phyloP scores from a whole-genome alignment of 2,888 invertebrate genomes.

The Agrotis puta region DNA sequence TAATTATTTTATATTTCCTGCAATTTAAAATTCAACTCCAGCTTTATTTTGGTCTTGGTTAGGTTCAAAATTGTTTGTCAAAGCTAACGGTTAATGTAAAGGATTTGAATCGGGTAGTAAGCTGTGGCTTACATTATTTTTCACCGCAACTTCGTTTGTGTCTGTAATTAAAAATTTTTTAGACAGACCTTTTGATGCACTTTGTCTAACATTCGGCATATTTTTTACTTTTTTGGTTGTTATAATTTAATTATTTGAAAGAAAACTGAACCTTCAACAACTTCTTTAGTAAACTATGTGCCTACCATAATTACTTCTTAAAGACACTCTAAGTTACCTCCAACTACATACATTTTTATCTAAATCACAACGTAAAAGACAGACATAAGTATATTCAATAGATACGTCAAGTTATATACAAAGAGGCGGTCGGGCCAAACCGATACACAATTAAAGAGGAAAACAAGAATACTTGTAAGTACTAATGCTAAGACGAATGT shows the following conservation, averaged over 20 bases:
- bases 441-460: slow-evolving; percentile 90
- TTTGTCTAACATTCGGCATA: slow-evolving; percentile 7
- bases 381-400: slow-evolving; percentile 16
- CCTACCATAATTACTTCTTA: slow-evolving; percentile 1
- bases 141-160: slow-evolving; percentile 35
- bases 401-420: slow-evolving; percentile 32
- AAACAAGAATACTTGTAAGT: slow-evolving; percentile 87
- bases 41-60: slow-evolving; percentile 50
- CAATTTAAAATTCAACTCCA: slow-evolving; percentile 44
- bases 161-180: slow-evolving; percentile 43
- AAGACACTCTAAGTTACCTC: neutral
- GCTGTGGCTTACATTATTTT: slow-evolving; percentile 68
- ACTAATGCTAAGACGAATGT: slow-evolving; percentile 90
- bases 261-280: neutral
- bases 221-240: neutral
- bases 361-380: slow-evolving; percentile 10
- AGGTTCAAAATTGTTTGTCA: slow-evolving; percentile 55
- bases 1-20: slow-evolving; percentile 75
- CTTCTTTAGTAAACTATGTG: neutral
- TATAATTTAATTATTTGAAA: neutral
- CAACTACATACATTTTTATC: slow-evolving; percentile 15
- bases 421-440: slow-evolving; percentile 77
- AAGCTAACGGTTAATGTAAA: slow-evolving; percentile 46
- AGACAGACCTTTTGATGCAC: slow-evolving; percentile 14
- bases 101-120: slow-evolving; percentile 66